Evolutionary conservation across 2,113 vertebrate genomes (phyloP), one percentile per base, ranked within the genome.

Genomic region (Petroica traversi): DNA sequence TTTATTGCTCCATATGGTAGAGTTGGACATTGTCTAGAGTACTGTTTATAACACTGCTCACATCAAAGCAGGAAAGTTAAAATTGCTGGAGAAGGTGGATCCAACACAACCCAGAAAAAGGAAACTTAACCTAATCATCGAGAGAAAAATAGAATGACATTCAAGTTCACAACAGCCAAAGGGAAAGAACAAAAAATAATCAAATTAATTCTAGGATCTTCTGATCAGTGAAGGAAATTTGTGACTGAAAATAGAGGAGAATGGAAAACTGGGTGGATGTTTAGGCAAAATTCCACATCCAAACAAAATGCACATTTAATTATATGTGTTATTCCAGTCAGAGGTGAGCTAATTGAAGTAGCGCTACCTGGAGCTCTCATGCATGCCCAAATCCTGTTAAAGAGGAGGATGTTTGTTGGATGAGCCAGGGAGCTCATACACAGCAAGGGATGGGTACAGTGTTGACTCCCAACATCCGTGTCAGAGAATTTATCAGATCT

Each of bases 11-110:
- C 66, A 75, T 89, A 75, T 59, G 85, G 62, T 68, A 34, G 91
- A 87, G 82, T 74, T 97, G 89, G 80, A 72, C 67, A 67, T 90
- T 96, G 82, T 66, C 86, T 85, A 68, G n/a, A 80, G 69, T 74
- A 29, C 59, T 92, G 76, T 81, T 92, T 77, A 20, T 64, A 93
- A 34, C 57, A 73, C 48, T 72, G 38, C 22, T 59, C 40, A 43
- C 33, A 87, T 81, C 41, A 93, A 91, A 93, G 46, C 66, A 85
- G 51, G 45, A 68, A 88, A 97, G 51, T 69, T 89, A 90, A 71
- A 92, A 89, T 78, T 86, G 18, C n/a, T 78, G 25, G 63, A 75
- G 54, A 62, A 92, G 14, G 38, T 74, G 71, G 23, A 77, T 92
- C 29, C 51, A 63, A 88, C 89, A 24, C 82, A 91, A 55, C 49